phyloP scores from a whole-genome alignment of 92 coral and sea anemone genomes.

The Hydrozoanthus gracilis region DNA sequence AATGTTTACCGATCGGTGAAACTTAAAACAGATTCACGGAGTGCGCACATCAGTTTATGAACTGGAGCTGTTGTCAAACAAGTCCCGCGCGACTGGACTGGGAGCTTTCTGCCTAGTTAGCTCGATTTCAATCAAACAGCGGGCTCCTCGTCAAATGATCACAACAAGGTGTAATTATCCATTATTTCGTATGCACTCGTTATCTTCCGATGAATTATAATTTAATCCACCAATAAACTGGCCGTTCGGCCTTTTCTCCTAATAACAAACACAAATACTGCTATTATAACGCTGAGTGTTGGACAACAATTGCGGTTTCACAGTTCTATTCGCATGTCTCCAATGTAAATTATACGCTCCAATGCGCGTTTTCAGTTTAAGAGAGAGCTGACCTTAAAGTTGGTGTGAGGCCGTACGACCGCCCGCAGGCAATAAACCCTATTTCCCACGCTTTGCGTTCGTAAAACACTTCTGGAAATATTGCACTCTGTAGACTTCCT shows the following conservation, averaged over 20 bases:
- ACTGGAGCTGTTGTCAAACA: background rate
- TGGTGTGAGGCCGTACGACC: constrained; percentile 3
- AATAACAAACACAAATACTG: constrained; percentile 47
- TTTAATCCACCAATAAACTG: constrained; percentile 45
- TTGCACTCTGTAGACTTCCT: background rate
- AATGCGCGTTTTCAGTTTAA: constrained; percentile 16
- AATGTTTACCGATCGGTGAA: background rate
- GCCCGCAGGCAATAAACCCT: constrained; percentile 24
- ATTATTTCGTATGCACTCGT: constrained; percentile 47
- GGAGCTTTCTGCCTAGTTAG: background rate
- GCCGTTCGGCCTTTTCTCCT: constrained; percentile 31
- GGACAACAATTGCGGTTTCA: constrained; percentile 48
- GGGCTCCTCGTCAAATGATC: constrained; percentile 17
- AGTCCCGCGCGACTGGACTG: constrained; percentile 21
- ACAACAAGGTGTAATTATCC: constrained; percentile 40
- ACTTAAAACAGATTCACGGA: background rate
- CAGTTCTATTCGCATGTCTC: constrained; percentile 41
- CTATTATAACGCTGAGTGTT: constrained; percentile 30
- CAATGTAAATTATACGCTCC: constrained; percentile 43
- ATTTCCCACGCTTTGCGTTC: constrained; percentile 40
- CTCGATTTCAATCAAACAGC: constrained; percentile 40
- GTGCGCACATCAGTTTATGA: constrained; percentile 28
- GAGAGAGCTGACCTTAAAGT: background rate
- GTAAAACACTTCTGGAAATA: constrained; percentile 15
- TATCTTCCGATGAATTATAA: constrained; percentile 40